These are phyloP conservation scores for Itoplectis maculator DNA, from an alignment of 2,888 invertebrate species.

Conservation along the genomic window DNA sequence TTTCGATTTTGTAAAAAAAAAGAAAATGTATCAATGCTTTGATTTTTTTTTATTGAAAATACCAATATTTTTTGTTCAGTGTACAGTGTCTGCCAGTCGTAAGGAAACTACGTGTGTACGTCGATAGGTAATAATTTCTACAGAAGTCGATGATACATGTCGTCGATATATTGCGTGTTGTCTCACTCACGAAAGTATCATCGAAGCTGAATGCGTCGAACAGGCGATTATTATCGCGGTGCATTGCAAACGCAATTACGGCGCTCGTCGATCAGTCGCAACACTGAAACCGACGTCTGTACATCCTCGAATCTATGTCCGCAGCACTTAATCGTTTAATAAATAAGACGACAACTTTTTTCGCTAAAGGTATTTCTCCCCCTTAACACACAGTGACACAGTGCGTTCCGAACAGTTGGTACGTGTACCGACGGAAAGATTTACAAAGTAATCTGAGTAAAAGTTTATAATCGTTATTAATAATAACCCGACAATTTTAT, in stretches of 20 bases:
- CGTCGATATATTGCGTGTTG: not conserved
- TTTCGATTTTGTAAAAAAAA: too few species aligned
- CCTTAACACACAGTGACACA: too few species aligned
- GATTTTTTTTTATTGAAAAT: slow-evolving; percentile 21
- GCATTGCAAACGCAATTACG: not conserved
- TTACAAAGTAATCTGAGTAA: slow-evolving; percentile 39
- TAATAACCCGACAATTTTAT: slow-evolving; percentile 44
- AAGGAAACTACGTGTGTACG: not conserved
- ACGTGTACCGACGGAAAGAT: slow-evolving; percentile 17
- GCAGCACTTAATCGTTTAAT: not conserved
- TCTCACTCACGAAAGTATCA: slow-evolving; percentile 3
- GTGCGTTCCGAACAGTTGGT: slow-evolving; percentile 14
- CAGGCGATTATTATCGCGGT: not conserved
- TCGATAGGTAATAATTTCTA: not conserved
- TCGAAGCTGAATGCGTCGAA: not conserved
- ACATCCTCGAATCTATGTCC: slow-evolving; percentile 1
- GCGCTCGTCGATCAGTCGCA: not conserved
- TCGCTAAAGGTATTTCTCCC: too few species aligned
- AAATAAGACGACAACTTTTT: not conserved
- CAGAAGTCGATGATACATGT: not conserved
- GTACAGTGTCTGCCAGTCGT: not conserved
- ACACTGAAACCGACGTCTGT: not conserved
- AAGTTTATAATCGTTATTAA: slow-evolving; percentile 47
- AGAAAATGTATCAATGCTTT: not conserved
- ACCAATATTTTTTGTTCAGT: slow-evolving; percentile 9